Percentiles rank a stretch among this genome's conserved stretches.
These are phyloP conservation scores for Cheilosia urbana DNA, from an alignment of 2,888 invertebrate genomes.

Conservation along the genomic window DNA sequence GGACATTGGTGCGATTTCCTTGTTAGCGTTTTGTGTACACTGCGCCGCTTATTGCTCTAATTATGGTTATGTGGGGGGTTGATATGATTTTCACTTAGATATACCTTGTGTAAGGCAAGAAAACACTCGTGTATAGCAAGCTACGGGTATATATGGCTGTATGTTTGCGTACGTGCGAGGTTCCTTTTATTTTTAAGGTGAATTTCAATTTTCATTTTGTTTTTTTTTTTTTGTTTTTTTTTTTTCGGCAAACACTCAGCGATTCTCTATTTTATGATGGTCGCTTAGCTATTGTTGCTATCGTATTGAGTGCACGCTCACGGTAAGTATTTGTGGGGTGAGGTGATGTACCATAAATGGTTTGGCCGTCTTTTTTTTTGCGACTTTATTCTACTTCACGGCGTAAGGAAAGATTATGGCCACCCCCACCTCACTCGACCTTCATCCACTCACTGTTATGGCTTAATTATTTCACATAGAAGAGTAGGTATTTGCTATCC, in stretches of 20 bases:
- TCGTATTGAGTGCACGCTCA: background rate
- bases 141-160: background rate
- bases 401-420: background rate
- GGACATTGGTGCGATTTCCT: conserved; percentile 63
- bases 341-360: background rate
- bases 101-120: conserved; percentile 32
- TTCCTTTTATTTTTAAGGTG: conserved; percentile 13
- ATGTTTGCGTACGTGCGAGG: conserved; percentile 9
- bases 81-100: conserved; percentile 52
- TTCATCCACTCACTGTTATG: background rate
- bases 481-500: conserved; percentile 7
- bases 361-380: too few species aligned
- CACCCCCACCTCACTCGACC: too few species aligned
- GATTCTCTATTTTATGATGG: conserved; percentile 7
- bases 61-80: conserved; percentile 57
- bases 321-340: background rate
- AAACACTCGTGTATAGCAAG: background rate
- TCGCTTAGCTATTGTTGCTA: background rate
- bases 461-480: background rate
- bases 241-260: conserved; percentile 30
- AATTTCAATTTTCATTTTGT: conserved; percentile 2
- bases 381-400: too few species aligned
- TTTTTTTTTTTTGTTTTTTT: background rate
- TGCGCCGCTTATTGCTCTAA: conserved; percentile 64
- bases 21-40: conserved; percentile 66